A percentile compares a stretch with the other conserved stretches of the same genome.
phyloP scores from a whole-genome alignment of 2,797 vertebrate genomes.

The Sebastes cheni region DNA sequence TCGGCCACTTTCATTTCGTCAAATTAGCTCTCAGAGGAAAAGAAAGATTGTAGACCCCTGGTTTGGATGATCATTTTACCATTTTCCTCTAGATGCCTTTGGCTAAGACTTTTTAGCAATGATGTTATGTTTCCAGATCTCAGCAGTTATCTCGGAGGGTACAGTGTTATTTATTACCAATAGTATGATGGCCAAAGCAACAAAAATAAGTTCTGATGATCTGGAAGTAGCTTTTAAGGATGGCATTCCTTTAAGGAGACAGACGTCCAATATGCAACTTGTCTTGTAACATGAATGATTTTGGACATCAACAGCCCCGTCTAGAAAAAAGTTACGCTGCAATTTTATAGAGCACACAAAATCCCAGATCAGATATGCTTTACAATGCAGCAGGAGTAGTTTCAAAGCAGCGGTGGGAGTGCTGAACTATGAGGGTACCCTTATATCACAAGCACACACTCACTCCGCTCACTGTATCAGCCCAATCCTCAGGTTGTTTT shows the following conservation, averaged over 20 bases:
- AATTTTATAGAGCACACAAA: not conserved
- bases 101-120: not conserved
- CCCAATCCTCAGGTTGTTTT: constrained; percentile 57
- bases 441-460: constrained; percentile 26
- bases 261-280: not conserved
- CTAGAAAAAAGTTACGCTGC: not conserved
- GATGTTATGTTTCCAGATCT: not conserved
- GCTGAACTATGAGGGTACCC: constrained; percentile 22
- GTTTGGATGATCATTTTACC: not conserved
- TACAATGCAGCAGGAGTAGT: not conserved
- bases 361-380: not conserved
- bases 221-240: not conserved
- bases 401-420: not conserved
- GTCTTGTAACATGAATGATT: not conserved
- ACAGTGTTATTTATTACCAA: not conserved
- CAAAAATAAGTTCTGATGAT: not conserved
- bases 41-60: too few relatives aligned
- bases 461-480: not conserved
- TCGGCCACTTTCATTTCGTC: too few relatives aligned
- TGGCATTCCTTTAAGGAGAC: not conserved
- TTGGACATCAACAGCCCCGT: not conserved
- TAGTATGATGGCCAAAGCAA: not conserved
- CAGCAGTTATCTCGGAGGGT: not conserved
- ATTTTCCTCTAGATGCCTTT: not conserved
- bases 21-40: too few relatives aligned